Conservation (phyloP, 92 coral and sea anemone genomes). For the Meandrina meandrites region DNA sequence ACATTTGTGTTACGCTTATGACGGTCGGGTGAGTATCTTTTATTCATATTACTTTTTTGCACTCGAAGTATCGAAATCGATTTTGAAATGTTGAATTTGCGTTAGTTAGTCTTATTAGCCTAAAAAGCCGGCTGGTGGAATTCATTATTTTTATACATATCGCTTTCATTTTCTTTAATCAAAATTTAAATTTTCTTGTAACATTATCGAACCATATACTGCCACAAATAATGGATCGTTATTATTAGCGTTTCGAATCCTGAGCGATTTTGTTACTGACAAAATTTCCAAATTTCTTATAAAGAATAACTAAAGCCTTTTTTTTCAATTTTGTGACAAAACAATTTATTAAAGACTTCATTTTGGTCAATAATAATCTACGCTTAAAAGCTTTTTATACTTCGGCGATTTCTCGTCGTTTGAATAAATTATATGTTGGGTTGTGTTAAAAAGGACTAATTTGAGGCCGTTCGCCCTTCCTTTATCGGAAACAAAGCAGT, state of each 20-base stretch:
- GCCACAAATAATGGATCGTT: neutral
- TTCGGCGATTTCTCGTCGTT: slow-evolving; percentile 1
- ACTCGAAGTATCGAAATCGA: neutral
- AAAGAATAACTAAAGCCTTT: neutral
- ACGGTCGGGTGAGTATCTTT: slow-evolving; percentile 79
- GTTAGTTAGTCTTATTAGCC: slow-evolving; percentile 5
- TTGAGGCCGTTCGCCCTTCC: neutral
- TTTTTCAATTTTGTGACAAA: neutral
- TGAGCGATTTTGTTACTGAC: neutral
- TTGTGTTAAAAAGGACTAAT: neutral
- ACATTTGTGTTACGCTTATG: slow-evolving; percentile 80
- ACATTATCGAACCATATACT: neutral
- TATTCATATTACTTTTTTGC: neutral
- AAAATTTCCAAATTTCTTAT: neutral
- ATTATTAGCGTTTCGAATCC: neutral
- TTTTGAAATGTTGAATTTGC: slow-evolving; percentile 5
- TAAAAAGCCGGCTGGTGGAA: neutral
- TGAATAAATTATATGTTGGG: neutral
- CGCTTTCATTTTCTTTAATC: neutral
- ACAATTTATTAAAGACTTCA: neutral
- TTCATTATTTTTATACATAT: neutral
- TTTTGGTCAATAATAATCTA: neutral
- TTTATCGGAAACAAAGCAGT: neutral
- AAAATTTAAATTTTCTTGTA: neutral
- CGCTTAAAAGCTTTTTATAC: neutral